Base-by-base conservation (phyloP, 2,113 vertebrate genomes). In the Parus major region DNA sequence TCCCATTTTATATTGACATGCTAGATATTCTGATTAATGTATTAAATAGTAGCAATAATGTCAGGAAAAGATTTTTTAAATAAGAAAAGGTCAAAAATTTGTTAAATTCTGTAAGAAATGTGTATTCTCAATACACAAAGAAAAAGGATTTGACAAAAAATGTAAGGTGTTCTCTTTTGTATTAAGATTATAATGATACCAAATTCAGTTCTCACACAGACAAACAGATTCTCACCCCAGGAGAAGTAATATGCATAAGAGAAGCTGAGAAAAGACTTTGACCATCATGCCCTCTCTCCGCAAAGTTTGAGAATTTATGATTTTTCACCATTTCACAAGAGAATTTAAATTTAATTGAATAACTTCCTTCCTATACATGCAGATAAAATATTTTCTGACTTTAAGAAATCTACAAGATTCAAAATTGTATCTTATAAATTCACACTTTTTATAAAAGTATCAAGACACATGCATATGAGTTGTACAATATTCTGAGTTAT, bases 81-180 rank as follows among this genome's bases (percentile, higher is more conserved):
- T 27, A 53, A 52, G 27, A 66, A 75, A 70, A 63, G 2, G 2
- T 68, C 21, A 69, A 33, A 0, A 46, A 57, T 57, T 21, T 82
- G 5, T 72, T 36, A 64, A 65, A 66, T 59, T 55, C 7, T 53
- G 2, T 31, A 52, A 72, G 21, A 88, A 60, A 6, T 6, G 1
- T 52, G 5, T 33, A 59, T 39, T 63, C 44, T 8, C 25, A 35
- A 35, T 24, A 7, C 4, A 85, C 4, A 85, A 90, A 87, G 59
- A 57, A 10, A 23, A 57, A 73, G 15, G 11, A 81, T 63, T 41
- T 87, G 14, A 50, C 31, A 56, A 36, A 69, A 78, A 61, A 65
- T 4, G 5, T 25, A 29, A 35, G 12, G 6, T 10, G 33, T 64
- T 0, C 0, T 11, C 70, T 69, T 60, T 82, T 28, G 2, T 71